phyloP scores from a whole-genome alignment of 2,113 vertebrate genomes.

The Cavia aperea region DNA sequence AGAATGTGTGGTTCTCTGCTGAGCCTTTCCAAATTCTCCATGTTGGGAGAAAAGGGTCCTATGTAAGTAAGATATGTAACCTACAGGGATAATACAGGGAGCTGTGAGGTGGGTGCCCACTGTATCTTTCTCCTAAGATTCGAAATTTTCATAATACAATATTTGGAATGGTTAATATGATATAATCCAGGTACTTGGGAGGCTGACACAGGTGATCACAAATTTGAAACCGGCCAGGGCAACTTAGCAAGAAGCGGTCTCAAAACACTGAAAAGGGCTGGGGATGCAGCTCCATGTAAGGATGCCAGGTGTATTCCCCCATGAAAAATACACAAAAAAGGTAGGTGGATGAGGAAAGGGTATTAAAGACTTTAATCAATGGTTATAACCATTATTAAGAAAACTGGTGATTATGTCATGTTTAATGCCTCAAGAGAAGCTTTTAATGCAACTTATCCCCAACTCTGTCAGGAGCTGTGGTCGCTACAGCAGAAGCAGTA shows the following conservation, averaged over 20 bases:
- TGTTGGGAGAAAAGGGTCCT: not conserved
- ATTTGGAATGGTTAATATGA: not conserved
- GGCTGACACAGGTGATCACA: not conserved
- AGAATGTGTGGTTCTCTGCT: not conserved
- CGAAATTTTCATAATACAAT: slow-evolving; percentile 11
- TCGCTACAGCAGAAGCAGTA: not conserved
- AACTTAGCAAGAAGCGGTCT: not conserved
- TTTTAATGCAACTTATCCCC: not conserved
- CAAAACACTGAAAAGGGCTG: not conserved
- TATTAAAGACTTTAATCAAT: not conserved
- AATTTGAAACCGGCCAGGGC: not conserved
- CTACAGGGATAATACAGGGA: not conserved
- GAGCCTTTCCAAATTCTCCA: not conserved
- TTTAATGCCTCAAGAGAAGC: not conserved
- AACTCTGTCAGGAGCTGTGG: not conserved
- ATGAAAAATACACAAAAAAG: not conserved
- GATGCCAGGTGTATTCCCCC: not conserved
- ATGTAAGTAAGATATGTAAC: not conserved
- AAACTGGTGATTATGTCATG: not conserved
- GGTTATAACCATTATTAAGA: not conserved
- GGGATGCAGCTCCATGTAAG: not conserved
- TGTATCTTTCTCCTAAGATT: not conserved
- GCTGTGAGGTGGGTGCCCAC: not conserved
- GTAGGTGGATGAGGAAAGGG: not conserved
- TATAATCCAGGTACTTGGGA: not conserved